A percentile compares a stretch with the other conserved stretches of the same genome.
Conservation (phyloP, 2,113 vertebrate genomes). For the Chrysochloris asiatica region DNA sequence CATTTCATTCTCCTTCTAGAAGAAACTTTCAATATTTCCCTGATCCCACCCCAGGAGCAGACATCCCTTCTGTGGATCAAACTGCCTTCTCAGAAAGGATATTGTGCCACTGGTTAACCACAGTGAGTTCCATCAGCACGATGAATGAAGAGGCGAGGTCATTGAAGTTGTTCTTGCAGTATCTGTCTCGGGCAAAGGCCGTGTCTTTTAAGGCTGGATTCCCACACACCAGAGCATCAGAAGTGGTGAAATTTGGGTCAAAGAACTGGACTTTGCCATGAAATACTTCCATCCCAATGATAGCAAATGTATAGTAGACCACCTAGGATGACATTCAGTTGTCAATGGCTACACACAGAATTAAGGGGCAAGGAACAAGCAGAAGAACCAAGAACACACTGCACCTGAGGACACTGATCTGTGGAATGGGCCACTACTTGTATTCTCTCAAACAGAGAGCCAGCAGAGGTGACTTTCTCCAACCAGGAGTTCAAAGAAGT, state of each 20-base stretch:
- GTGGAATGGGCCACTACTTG: not conserved
- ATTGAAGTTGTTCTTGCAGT: conserved; percentile 98
- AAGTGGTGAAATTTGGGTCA: conserved; percentile 55
- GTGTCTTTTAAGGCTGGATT: conserved; percentile 87
- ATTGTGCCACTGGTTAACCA: conserved; percentile 98
- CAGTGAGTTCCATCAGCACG: conserved; percentile 92
- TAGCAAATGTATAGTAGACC: conserved; percentile 94
- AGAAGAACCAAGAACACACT: fast-evolving
- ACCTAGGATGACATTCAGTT: conserved; percentile 81
- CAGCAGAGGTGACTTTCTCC: not conserved
- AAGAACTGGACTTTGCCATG: conserved; percentile 89
- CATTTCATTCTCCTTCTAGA: not conserved
- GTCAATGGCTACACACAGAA: not conserved
- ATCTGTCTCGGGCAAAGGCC: conserved; percentile 87
- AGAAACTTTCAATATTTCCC: fast-evolving
- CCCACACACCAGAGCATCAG: conserved; percentile 86
- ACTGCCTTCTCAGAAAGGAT: conserved; percentile 86
- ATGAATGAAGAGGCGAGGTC: conserved; percentile 89
- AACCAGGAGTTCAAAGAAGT: not conserved
- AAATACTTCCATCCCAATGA: conserved; percentile 96
- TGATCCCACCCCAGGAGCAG: too few relatives aligned
- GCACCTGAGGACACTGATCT: too few relatives aligned
- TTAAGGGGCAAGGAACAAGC: fast-evolving
- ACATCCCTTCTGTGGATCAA: not conserved
- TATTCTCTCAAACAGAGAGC: not conserved